These are phyloP conservation scores for Varecia variegata DNA, from an alignment of 2,797 vertebrate species.

Conservation along the genomic window DNA sequence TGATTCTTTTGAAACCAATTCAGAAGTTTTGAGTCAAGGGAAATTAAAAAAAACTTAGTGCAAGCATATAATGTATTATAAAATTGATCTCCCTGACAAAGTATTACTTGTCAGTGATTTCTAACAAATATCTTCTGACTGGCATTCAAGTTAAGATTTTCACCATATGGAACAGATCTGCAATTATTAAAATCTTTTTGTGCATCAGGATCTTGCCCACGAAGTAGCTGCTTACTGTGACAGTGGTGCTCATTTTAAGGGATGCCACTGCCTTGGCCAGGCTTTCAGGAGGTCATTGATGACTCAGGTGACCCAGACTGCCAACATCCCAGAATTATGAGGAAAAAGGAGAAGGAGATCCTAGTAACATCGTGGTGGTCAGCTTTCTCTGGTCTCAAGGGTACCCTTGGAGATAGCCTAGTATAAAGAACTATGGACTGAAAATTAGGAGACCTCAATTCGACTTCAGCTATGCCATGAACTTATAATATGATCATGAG, in stretches of 20 bases:
- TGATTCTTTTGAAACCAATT: slow-evolving; percentile 4
- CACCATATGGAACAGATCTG: neutral
- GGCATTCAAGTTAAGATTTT: neutral
- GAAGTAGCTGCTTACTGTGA: neutral
- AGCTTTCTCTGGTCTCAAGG: neutral
- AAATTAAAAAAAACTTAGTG: neutral
- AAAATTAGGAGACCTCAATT: neutral
- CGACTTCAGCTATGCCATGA: neutral
- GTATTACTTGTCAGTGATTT: neutral
- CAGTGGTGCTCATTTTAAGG: neutral
- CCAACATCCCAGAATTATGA: neutral
- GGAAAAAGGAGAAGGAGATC: neutral
- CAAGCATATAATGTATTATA: neutral
- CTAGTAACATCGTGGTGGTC: rapidly evolving
- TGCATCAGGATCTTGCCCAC: neutral
- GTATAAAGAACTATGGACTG: neutral
- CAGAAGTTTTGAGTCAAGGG: neutral
- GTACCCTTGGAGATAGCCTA: neutral
- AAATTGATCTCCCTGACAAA: slow-evolving; percentile 4
- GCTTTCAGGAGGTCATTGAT: neutral
- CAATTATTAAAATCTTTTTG: neutral
- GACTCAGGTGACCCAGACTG: neutral
- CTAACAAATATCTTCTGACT: neutral
- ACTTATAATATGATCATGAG: neutral
- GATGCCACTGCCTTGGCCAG: neutral